Evolutionary conservation across 1,140 invertebrate species (phyloP).

Genomic region (Drosophila pachea): DNA sequence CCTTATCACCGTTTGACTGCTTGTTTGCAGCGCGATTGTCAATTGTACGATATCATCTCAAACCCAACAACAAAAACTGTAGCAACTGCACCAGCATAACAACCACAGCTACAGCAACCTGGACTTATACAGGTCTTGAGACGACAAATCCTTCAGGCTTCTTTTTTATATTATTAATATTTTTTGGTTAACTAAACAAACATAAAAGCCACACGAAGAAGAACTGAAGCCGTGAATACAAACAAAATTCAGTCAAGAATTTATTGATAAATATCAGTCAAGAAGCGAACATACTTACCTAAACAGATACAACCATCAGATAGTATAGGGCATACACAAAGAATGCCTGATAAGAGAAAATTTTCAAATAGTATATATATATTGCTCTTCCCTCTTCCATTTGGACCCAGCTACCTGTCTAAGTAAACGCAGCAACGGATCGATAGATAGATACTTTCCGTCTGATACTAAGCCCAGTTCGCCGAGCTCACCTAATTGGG

Average conservation of each 20-base stretch:
- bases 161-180: conserved; percentile 45
- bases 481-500: conserved; percentile 27
- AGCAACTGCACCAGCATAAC: conserved; percentile 7
- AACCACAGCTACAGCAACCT: conserved; percentile 23
- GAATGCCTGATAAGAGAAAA: conserved; percentile 31
- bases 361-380: conserved; percentile 21
- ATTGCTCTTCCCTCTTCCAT: neutral
- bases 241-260: conserved; percentile 5
- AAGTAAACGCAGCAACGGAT: conserved; percentile 6
- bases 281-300: conserved; percentile 13
- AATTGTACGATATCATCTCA: conserved; percentile 67
- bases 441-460: neutral
- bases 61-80: conserved; percentile 2
- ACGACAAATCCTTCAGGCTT: conserved; percentile 8
- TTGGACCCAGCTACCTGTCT: conserved; percentile 41
- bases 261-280: conserved; percentile 48
- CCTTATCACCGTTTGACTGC: conserved; percentile 57
- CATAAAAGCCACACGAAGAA: conserved; percentile 14
- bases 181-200: conserved; percentile 37
- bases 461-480: neutral
- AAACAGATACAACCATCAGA: conserved; percentile 15
- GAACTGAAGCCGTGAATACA: neutral
- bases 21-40: conserved; percentile 72
- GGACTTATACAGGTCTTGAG: conserved; percentile 37
- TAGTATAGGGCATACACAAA: conserved; percentile 4